phyloP scores from a whole-genome alignment of 2,113 vertebrate species.

The Sterna hirundo region DNA sequence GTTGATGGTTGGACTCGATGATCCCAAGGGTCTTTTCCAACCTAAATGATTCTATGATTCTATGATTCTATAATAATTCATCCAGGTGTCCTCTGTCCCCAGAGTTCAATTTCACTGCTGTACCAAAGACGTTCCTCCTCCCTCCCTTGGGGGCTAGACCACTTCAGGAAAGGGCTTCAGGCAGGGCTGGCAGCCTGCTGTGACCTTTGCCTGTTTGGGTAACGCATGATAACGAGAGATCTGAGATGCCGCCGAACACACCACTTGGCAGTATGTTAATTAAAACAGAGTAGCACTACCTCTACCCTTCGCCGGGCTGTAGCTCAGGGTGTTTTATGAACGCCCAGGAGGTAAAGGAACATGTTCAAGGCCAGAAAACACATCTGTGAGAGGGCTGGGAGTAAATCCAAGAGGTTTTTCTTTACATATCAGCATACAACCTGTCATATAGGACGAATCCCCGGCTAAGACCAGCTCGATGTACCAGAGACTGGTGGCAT shows the following conservation, averaged over 20 bases:
- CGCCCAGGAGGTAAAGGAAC: neutral
- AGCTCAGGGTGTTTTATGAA: neutral
- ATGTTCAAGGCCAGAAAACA: neutral
- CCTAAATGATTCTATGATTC: no score
- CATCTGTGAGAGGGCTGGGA: neutral
- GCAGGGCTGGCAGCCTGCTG: neutral
- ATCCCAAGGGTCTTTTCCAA: no score
- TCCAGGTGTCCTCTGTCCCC: neutral
- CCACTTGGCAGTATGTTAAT: neutral
- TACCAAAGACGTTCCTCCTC: neutral
- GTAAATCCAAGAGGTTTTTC: neutral
- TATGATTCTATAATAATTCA: neutral
- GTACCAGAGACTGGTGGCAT: neutral
- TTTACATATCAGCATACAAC: neutral
- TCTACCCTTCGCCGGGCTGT: rapidly evolving
- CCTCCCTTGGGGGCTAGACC: neutral
- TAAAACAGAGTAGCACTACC: neutral
- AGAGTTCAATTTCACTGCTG: neutral
- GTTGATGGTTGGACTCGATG: no score
- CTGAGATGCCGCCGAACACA: neutral
- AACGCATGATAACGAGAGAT: neutral
- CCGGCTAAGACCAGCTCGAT: neutral
- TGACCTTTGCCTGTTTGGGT: neutral
- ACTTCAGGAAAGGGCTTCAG: neutral
- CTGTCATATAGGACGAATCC: neutral